These are phyloP conservation scores for Passerina amoena DNA, from an alignment of 2,113 vertebrate species.

Conservation along the genomic window DNA sequence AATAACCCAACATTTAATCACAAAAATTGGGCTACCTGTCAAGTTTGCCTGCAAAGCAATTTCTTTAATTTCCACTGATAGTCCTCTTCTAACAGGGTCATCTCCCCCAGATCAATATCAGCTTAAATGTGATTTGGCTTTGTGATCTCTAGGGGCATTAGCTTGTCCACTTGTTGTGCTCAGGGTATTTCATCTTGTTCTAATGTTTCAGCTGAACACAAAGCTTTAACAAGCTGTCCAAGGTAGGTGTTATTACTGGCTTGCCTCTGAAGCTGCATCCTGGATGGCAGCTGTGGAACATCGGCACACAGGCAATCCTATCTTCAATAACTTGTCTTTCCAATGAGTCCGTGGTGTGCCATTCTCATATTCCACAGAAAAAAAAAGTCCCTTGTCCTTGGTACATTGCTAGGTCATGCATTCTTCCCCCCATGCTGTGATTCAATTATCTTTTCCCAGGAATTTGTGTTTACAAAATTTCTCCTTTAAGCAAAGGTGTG, in stretches of 20 bases:
- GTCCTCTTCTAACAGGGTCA: conserved; percentile 10
- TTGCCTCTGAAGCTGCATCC: neutral
- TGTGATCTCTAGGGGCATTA: neutral
- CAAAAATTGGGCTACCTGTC: conserved; percentile 37
- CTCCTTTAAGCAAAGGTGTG: neutral
- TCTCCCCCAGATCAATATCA: conserved; percentile 22
- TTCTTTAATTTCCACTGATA: conserved; percentile 42
- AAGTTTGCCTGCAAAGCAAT: conserved; percentile 29
- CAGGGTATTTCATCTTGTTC: conserved; percentile 12
- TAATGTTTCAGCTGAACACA: neutral
- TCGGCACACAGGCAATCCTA: neutral
- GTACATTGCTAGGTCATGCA: neutral
- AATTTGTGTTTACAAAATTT: neutral
- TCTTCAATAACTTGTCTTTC: neutral
- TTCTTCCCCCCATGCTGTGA: neutral
- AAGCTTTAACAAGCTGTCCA: neutral
- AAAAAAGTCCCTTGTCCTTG: neutral
- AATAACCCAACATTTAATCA: conserved; percentile 48
- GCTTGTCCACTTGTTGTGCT: neutral
- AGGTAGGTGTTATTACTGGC: neutral
- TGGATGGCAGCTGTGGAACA: neutral
- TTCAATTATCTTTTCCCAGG: neutral
- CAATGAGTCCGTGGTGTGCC: neutral
- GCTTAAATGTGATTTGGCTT: conserved; percentile 36
- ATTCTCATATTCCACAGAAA: neutral